Conservation (phyloP, 1,140 invertebrate genomes). For the Macrobrachium nipponense region DNA sequence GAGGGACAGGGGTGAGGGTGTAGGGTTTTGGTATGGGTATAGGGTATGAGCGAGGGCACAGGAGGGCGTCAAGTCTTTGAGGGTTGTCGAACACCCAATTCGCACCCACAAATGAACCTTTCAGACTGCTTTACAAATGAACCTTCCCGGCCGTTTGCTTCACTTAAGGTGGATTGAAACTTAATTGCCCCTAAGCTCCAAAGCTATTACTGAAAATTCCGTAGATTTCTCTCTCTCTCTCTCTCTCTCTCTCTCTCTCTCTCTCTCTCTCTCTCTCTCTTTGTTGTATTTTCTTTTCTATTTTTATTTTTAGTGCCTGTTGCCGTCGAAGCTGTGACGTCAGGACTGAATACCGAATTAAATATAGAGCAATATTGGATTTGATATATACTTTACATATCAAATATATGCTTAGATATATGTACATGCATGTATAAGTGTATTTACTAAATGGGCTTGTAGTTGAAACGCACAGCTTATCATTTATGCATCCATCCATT, state of each 20-base stretch:
- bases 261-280: neutral
- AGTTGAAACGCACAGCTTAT: too few species aligned
- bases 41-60: neutral
- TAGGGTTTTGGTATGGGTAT: neutral
- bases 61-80: neutral
- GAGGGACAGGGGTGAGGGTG: neutral
- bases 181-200: neutral
- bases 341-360: too few species aligned
- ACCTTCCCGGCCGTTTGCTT: neutral
- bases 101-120: constrained; percentile 22
- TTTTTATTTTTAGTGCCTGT: neutral
- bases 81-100: constrained; percentile 27
- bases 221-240: neutral
- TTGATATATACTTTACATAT: too few species aligned
- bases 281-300: constrained; percentile 8
- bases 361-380: too few species aligned
- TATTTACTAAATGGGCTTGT: too few species aligned
- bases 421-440: too few species aligned
- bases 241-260: neutral
- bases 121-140: neutral
- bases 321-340: neutral
- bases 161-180: neutral
- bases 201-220: neutral
- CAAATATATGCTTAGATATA: too few species aligned
- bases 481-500: too few species aligned